A percentile compares a stretch with the other conserved stretches of the same genome.
These are phyloP conservation scores for Pica pica DNA, from an alignment of 2,113 vertebrate genomes.

Conservation along the genomic window DNA sequence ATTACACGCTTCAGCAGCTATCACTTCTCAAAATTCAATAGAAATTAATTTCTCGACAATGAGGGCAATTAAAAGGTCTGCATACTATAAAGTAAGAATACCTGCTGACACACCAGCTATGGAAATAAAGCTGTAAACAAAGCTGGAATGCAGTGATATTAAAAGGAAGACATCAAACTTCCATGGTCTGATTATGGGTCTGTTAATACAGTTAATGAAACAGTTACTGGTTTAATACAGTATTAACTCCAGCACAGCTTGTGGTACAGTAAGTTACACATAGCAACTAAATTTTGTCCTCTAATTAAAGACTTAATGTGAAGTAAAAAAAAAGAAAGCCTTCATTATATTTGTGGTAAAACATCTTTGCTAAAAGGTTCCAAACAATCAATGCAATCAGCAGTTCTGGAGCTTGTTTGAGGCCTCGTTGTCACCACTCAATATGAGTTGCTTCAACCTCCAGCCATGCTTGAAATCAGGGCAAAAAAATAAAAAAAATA, in stretches of 20 bases:
- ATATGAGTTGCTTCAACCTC: background rate
- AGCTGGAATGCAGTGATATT: background rate
- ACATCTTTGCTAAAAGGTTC: background rate
- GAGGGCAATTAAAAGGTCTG: slow-evolving; percentile 66
- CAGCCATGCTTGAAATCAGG: background rate
- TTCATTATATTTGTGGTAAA: slow-evolving; percentile 8
- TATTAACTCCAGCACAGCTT: background rate
- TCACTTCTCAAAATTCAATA: slow-evolving; percentile 31
- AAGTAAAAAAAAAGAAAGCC: background rate
- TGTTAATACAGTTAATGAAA: background rate
- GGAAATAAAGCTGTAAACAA: background rate
- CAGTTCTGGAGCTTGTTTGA: background rate
- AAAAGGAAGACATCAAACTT: background rate
- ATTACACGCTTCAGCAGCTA: slow-evolving; percentile 55
- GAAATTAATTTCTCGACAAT: slow-evolving; percentile 54
- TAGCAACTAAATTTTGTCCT: background rate
- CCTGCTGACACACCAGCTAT: background rate
- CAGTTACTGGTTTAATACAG: background rate
- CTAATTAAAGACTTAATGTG: slow-evolving; percentile 12
- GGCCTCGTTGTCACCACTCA: background rate
- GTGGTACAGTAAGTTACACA: background rate
- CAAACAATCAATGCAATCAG: slow-evolving; percentile 7
- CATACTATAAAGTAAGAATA: background rate
- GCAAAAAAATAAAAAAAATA: background rate
- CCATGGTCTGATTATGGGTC: background rate